phyloP scores from a whole-genome alignment of 1,140 invertebrate genomes.

The Zaprionus davidi region DNA sequence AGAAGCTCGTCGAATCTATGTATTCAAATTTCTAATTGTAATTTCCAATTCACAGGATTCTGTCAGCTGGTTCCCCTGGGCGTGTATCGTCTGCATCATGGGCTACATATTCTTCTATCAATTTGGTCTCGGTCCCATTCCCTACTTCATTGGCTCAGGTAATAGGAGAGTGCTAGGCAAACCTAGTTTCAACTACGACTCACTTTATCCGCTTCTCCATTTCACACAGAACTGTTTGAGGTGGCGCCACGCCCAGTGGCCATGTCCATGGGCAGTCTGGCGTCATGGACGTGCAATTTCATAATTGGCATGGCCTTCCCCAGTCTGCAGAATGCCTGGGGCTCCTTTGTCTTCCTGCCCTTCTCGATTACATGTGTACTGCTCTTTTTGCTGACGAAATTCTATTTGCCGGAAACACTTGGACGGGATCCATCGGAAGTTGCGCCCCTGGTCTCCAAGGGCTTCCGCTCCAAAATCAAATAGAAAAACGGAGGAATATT shows the following conservation, averaged over 20 bases:
- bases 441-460: constrained; percentile 85
- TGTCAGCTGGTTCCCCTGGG: constrained; percentile 88
- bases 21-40: neutral
- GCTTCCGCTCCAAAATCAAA: constrained; percentile 84
- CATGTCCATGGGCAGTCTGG: constrained; percentile 94
- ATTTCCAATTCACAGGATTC: constrained; percentile 85
- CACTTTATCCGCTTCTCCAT: constrained; percentile 43
- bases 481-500: constrained; percentile 19
- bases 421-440: constrained; percentile 88
- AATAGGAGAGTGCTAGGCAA: constrained; percentile 39
- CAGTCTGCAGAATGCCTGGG: constrained; percentile 87
- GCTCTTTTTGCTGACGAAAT: constrained; percentile 87
- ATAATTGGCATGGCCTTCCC: constrained; percentile 93
- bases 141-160: constrained; percentile 94
- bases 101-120: constrained; percentile 93
- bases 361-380: constrained; percentile 87
- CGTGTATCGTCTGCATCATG: constrained; percentile 90
- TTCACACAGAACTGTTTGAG: constrained; percentile 92
- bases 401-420: constrained; percentile 90
- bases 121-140: constrained; percentile 93
- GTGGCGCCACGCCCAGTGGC: constrained; percentile 92
- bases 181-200: neutral
- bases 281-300: constrained; percentile 96
- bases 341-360: constrained; percentile 89
- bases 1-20: constrained; percentile 64